These are phyloP conservation scores for Drosophila aldrichi DNA, from an alignment of 2,888 invertebrate species.

Conservation along the genomic window DNA sequence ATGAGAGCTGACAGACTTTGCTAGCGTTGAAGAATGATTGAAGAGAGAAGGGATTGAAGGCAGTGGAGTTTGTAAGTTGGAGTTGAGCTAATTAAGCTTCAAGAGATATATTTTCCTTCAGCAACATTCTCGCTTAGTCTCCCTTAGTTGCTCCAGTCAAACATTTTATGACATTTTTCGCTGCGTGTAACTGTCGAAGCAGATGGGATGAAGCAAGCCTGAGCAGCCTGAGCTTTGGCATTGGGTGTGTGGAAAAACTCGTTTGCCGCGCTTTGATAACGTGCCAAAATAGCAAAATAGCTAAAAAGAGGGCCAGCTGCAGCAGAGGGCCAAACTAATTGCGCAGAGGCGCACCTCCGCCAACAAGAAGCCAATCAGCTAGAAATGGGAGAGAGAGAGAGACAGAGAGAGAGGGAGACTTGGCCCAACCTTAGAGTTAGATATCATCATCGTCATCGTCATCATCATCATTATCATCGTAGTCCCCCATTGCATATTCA, in stretches of 20 bases:
- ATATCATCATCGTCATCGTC: constrained; percentile 48
- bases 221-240: constrained; percentile 7
- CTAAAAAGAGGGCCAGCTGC: constrained; percentile 37
- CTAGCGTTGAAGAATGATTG: neutral
- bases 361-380: constrained; percentile 14
- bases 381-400: neutral
- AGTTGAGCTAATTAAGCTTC: neutral
- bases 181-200: constrained; percentile 1
- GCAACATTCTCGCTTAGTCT: neutral
- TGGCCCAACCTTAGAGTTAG: constrained; percentile 12
- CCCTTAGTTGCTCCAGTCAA: too few relatives aligned
- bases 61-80: neutral
- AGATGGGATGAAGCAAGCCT: neutral
- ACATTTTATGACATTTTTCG: neutral
- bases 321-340: constrained; percentile 55
- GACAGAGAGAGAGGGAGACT: neutral
- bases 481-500: constrained; percentile 69
- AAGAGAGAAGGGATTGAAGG: neutral
- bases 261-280: constrained; percentile 56
- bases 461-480: constrained; percentile 19
- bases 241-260: constrained; percentile 60
- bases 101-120: too few relatives aligned
- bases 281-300: constrained; percentile 72
- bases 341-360: constrained; percentile 46
- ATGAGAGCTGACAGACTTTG: neutral